phyloP scores from a whole-genome alignment of 2,888 invertebrate genomes.

The Hypomecis punctinalis region DNA sequence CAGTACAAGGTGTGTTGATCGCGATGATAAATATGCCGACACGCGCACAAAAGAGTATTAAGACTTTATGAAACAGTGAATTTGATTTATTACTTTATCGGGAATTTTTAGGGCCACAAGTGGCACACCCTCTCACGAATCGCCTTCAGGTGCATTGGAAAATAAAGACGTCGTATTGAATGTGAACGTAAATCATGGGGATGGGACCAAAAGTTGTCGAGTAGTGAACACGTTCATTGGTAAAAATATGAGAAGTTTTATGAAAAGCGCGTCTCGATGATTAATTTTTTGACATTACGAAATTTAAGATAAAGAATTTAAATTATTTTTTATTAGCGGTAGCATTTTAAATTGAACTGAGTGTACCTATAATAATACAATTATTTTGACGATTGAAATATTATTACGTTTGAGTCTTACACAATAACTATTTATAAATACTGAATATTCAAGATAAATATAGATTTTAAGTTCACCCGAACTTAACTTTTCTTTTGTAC shows the following conservation, averaged over 20 bases:
- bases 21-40: conserved; percentile 66
- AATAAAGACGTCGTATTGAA: conserved; percentile 76
- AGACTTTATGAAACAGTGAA: conserved; percentile 68
- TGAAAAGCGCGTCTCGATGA: too few species aligned
- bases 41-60: conserved; percentile 66
- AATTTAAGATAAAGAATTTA: too few species aligned
- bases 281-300: too few species aligned
- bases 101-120: conserved; percentile 73
- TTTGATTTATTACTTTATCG: conserved; percentile 81
- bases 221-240: neutral
- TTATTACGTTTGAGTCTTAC: too few species aligned
- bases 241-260: neutral
- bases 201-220: conserved; percentile 23
- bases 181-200: conserved; percentile 73
- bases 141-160: conserved; percentile 66
- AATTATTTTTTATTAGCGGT: too few species aligned
- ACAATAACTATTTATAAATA: too few species aligned
- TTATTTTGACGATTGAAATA: too few species aligned
- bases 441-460: too few species aligned
- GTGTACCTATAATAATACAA: too few species aligned
- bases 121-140: conserved; percentile 78
- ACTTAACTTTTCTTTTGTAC: too few species aligned
- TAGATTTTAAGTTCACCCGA: too few species aligned
- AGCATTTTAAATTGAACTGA: too few species aligned
- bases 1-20: conserved; percentile 55